A percentile compares a stretch with the other conserved stretches of the same genome.
Conservation (phyloP, 1,140 invertebrate species). For the Lysiphlebus fabarum region DNA sequence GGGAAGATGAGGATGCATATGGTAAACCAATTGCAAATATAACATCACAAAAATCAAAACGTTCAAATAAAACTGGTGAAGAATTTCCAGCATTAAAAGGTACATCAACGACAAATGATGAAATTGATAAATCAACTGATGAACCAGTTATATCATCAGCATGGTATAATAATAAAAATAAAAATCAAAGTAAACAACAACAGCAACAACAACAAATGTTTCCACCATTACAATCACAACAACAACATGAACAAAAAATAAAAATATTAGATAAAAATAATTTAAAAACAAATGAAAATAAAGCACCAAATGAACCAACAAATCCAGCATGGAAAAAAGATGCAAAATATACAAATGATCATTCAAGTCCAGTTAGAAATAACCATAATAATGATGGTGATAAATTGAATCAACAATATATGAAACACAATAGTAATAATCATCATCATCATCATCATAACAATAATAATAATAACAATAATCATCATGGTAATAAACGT, state of each 20-base stretch:
- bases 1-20: slow-evolving; percentile 90
- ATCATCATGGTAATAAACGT: slow-evolving; percentile 40
- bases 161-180: slow-evolving; percentile 54
- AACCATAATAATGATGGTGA: slow-evolving; percentile 29
- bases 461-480: too few species aligned
- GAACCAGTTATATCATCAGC: slow-evolving; percentile 53
- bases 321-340: slow-evolving; percentile 49
- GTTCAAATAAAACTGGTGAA: slow-evolving; percentile 43
- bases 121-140: slow-evolving; percentile 27
- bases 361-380: slow-evolving; percentile 42
- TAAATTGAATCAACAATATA: slow-evolving; percentile 36
- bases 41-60: slow-evolving; percentile 31
- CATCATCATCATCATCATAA: too few species aligned
- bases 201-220: slow-evolving; percentile 34
- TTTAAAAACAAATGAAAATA: slow-evolving; percentile 45
- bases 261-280: slow-evolving; percentile 34
- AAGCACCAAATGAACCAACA: slow-evolving; percentile 42
- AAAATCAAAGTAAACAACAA: slow-evolving; percentile 38
- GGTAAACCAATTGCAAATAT: slow-evolving; percentile 49
- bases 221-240: slow-evolving; percentile 43
- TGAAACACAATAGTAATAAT: slow-evolving; percentile 37
- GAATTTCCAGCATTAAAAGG: slow-evolving; percentile 50
- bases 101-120: slow-evolving; percentile 35
- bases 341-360: slow-evolving; percentile 32
- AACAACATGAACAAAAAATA: slow-evolving; percentile 39